Conservation (phyloP, 2,888 invertebrate genomes). For the Drosophila lutescens region DNA sequence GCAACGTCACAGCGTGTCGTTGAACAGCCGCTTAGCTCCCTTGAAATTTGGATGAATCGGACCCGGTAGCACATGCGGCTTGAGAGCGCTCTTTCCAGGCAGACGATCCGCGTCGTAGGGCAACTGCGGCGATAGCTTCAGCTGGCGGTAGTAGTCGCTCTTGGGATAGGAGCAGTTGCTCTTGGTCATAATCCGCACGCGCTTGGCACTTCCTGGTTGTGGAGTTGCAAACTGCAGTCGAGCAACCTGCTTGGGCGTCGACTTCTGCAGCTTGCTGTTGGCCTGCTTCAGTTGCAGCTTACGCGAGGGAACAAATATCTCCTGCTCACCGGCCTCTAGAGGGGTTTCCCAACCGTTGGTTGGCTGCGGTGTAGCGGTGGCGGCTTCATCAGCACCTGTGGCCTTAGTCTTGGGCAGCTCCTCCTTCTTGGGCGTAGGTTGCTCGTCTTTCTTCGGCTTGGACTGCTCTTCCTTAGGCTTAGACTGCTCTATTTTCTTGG, state of each 20-base stretch:
- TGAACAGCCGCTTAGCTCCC: slow-evolving; percentile 61
- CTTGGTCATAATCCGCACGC: slow-evolving; percentile 90
- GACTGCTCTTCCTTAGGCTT: slow-evolving; percentile 10
- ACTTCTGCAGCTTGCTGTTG: slow-evolving; percentile 67
- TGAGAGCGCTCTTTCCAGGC: slow-evolving; percentile 90
- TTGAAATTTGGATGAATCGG: slow-evolving; percentile 89
- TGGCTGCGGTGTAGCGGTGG: slow-evolving; percentile 10
- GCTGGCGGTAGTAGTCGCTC: slow-evolving; percentile 89
- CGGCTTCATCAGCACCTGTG: slow-evolving; percentile 8
- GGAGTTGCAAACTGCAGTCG: slow-evolving; percentile 35
- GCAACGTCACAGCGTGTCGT: slow-evolving; percentile 77
- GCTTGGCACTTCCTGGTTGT: slow-evolving; percentile 84
- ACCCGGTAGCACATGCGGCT: slow-evolving; percentile 88
- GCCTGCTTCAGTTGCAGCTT: slow-evolving; percentile 78
- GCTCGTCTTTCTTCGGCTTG: slow-evolving; percentile 6
- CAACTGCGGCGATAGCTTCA: slow-evolving; percentile 89
- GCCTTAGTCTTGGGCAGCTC: slow-evolving; percentile 1
- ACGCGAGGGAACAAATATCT: slow-evolving; percentile 81
- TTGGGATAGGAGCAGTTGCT: slow-evolving; percentile 90
- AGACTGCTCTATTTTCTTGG: slow-evolving; percentile 7
- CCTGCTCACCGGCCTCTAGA: slow-evolving; percentile 84
- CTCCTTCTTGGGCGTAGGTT: slow-evolving; percentile 3
- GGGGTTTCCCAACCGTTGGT: slow-evolving; percentile 84
- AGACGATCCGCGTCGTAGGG: slow-evolving; percentile 90
- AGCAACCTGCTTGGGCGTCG: slow-evolving; percentile 44